Base-by-base conservation (phyloP, 2,888 invertebrate genomes). In the Corythucha ciliata region DNA sequence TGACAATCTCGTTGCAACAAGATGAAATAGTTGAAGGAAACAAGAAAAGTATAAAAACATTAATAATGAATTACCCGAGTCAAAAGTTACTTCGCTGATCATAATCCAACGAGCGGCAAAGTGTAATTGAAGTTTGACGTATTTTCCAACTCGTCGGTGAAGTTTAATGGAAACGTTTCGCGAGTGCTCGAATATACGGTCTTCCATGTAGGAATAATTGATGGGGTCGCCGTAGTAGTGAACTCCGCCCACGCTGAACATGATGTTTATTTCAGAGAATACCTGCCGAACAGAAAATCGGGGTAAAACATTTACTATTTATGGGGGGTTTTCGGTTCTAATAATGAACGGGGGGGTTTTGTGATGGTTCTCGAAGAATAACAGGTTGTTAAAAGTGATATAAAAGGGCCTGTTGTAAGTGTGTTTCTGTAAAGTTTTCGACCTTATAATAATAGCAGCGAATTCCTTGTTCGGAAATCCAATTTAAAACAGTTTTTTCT, bases 61-160 rank as follows among this genome's bases (percentile, higher is more conserved):
- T n/a, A n/a, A n/a, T n/a, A n/a, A n/a, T n/a, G n/a, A 69, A 73
- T 72, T 57, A 80, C 81, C 80, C 21, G 90, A 90, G 62, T 83
- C 82, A 68, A 92, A 92, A 51, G 83, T 79, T 57, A 92, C 76
- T 70, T 93, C 92, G 69, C 89, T 89, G 64, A 93, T 77, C 70
- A 92, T 80, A 61, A 92, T 81, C 91, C 92, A 92, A 49, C 80
- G 74, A 14, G 84, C 77, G 3, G 86, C 82, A 67, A 90, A 91
- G 59, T 75, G 75, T 46, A 91, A 74, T 62, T 82, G 77, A 60
- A 84, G 70, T 64, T 83, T 83, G 54, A 91, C 82, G 72, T 80
- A 88, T 63, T 78, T 76, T 22, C 86, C 92, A 45, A 90, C 79
- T 41, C 84, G 75, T 64, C 87, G 81, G 64, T 86, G 83, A 27